Evolutionary conservation across 92 coral and sea anemone genomes (phyloP).

Genomic region (Phenganax stokvisi): DNA sequence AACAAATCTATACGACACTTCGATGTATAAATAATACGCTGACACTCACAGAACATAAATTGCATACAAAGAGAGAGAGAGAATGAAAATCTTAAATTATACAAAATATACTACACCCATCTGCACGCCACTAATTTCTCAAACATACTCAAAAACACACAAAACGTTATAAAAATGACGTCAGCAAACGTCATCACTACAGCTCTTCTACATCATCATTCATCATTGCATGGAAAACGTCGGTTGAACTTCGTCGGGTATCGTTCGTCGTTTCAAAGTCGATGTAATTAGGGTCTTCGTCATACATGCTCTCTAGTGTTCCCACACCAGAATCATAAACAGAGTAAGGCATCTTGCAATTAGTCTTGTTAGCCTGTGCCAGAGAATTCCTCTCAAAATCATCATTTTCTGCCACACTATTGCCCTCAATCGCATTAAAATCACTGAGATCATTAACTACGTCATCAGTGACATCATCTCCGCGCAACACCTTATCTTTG

Average conservation of each 20-base stretch:
- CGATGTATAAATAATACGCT: too few species aligned
- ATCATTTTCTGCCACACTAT: neutral
- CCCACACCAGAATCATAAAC: slow-evolving; percentile 25
- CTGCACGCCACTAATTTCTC: neutral
- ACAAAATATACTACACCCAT: neutral
- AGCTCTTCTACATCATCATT: neutral
- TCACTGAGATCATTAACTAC: neutral
- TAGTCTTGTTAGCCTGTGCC: neutral
- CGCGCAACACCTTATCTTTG: too few species aligned
- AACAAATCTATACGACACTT: too few species aligned
- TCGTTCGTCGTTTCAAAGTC: neutral
- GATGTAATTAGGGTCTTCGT: slow-evolving; percentile 25
- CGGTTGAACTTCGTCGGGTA: slow-evolving; percentile 12
- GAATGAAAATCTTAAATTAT: too few species aligned
- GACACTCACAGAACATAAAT: too few species aligned
- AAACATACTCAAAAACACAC: neutral
- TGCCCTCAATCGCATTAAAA: neutral
- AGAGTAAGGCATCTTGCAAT: neutral
- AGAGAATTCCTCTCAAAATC: neutral
- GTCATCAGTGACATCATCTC: slow-evolving; percentile 11
- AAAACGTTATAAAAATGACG: slow-evolving; percentile 3
- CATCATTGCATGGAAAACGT: slow-evolving; percentile 18
- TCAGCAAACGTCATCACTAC: neutral
- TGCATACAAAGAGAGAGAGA: too few species aligned
- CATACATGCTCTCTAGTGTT: slow-evolving; percentile 21